Evolutionary conservation across 1,140 invertebrate species (phyloP).

Genomic region (Calliphora vicina): DNA sequence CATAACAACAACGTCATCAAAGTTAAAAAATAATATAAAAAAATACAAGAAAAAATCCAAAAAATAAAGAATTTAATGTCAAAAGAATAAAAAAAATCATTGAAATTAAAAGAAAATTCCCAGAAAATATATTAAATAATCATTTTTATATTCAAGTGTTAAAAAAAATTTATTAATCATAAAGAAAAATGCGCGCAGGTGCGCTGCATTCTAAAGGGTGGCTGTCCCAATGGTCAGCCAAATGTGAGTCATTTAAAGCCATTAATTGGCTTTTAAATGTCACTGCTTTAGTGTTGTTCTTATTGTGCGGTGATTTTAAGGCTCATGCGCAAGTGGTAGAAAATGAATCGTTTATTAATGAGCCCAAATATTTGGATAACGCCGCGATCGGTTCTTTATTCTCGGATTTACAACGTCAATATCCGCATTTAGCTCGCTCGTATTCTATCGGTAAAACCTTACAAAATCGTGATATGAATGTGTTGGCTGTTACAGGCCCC

Average conservation of each 20-base stretch:
- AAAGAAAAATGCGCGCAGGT: constrained; percentile 19
- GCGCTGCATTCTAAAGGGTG: not conserved
- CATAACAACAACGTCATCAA: constrained; percentile 23
- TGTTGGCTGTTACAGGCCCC: constrained; percentile 64
- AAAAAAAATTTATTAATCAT: not conserved
- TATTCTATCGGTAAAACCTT: constrained; percentile 82
- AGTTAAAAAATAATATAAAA: not conserved
- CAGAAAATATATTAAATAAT: no score
- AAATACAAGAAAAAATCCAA: no score
- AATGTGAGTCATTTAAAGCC: not conserved
- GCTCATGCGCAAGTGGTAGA: constrained; percentile 18
- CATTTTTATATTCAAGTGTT: no score
- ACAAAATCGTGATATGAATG: constrained; percentile 77
- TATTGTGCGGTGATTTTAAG: not conserved
- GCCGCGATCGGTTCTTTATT: constrained; percentile 51
- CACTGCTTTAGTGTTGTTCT: not conserved
- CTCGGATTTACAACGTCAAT: constrained; percentile 47
- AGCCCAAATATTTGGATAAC: constrained; percentile 51
- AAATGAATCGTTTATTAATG: constrained; percentile 39
- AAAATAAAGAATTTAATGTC: constrained; percentile 18
- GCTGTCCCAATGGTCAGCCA: no score
- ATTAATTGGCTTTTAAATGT: not conserved
- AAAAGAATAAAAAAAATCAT: no score
- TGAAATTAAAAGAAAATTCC: no score
- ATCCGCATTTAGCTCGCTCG: constrained; percentile 71